Evolutionary conservation across 2,113 vertebrate genomes (phyloP), one percentile per base, ranked within the genome.

Genomic region (Platysteira castanea): DNA sequence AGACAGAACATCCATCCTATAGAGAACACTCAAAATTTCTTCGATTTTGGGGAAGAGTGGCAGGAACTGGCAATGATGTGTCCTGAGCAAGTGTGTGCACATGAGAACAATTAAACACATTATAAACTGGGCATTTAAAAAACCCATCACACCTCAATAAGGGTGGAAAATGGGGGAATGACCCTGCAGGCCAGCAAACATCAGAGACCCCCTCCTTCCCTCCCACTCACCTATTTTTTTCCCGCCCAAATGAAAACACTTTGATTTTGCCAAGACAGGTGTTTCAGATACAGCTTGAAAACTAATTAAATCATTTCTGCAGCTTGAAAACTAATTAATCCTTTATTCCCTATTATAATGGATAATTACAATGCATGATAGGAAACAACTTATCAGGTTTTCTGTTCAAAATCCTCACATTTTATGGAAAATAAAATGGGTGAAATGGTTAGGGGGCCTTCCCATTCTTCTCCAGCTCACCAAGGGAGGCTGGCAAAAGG

Each of bases 271-370:
- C 37, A 22, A 96, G 88, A 96, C 95, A 97, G 96, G 96, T 97
- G 96, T 93, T 97, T 93, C 94, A 86, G 87, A 92, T 95, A 82
- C 90, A 89, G 94, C 88, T 88, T 93, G 94, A 96, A 93, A 97
- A 95, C 95, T 97, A 97, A 97, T 97, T 97, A 96, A 97, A 96
- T 97, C 94, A 91, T 97, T 97, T 97, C 95, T 97, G 90, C 90
- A 97, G 91, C 95, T 91, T 97, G 95, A 96, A 97, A 96, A 95
- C 95, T 95, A 97, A 97, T 97, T 97, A 97, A 96, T 97, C 96
- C 84, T 97, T 96, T 97, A 97, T 97, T 97, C 95, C 78, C 65
- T 71, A 91, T 87, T 97, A 96, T 96, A 96, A 95, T 65, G 80
- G 97, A 96, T 96, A 96, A 97, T 97, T 97, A 97, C 91, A 96